Percentiles rank a stretch among this genome's conserved stretches.
Conservation (phyloP, 2,888 invertebrate species). For the Aricia artaxerxes region DNA sequence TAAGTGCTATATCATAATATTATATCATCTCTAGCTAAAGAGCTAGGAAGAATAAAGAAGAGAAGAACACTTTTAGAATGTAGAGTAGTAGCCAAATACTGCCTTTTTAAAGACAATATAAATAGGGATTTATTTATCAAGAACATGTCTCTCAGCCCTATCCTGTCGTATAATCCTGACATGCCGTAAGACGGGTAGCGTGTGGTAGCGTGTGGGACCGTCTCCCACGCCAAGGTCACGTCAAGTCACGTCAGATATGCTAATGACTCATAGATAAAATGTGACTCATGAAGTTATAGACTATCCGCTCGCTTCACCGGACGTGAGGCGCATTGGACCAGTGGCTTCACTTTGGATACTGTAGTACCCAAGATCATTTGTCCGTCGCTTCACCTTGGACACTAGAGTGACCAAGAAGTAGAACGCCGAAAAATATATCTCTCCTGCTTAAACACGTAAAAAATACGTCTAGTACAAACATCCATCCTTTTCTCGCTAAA, state of each 20-base stretch:
- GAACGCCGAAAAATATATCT: background rate
- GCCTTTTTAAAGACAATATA: background rate
- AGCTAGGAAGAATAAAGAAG: too few species aligned
- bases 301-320: background rate
- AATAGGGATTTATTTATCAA: background rate
- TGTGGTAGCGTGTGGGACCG: constrained; percentile 72
- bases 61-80: too few species aligned
- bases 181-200: constrained; percentile 67
- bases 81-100: too few species aligned
- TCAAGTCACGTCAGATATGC: constrained; percentile 32
- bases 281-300: background rate
- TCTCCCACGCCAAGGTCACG: constrained; percentile 42
- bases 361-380: background rate
- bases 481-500: background rate
- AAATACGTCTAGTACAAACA: constrained; percentile 1
- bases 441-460: background rate
- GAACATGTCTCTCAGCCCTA: constrained; percentile 51
- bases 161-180: constrained; percentile 56
- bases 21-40: too few species aligned
- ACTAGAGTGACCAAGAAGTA: background rate
- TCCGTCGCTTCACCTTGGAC: constrained; percentile 8
- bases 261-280: constrained; percentile 32
- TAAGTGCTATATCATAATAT: too few species aligned
- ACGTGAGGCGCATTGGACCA: background rate
- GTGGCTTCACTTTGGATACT: background rate